Conservation (phyloP, 2,113 vertebrate genomes). For the Zapus hudsonius region DNA sequence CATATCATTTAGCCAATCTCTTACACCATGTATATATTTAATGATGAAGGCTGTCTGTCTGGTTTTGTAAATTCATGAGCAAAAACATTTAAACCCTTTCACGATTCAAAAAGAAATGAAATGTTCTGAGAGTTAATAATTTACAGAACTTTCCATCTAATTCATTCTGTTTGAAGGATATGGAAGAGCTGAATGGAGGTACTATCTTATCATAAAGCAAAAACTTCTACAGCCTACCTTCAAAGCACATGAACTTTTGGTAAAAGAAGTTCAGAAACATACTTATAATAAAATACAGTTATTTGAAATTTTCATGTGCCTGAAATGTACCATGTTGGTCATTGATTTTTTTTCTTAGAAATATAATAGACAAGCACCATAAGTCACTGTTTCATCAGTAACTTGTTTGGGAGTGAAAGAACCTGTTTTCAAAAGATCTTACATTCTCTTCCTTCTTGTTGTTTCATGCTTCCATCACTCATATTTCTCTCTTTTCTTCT, state of each 20-base stretch:
- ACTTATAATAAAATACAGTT: not conserved
- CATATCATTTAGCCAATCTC: not conserved
- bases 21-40: not conserved
- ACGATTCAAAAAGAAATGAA: not conserved
- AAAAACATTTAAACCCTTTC: not conserved
- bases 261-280: constrained; percentile 10
- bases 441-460: too few relatives aligned
- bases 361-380: not conserved
- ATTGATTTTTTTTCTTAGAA: not conserved
- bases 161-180: not conserved
- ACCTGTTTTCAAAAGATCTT: too few relatives aligned
- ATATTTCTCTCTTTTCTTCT: too few relatives aligned
- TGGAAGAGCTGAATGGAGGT: not conserved
- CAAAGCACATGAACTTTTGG: not conserved
- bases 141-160: not conserved
- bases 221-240: not conserved
- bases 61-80: not conserved
- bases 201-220: not conserved
- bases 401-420: not conserved
- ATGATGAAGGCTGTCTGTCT: not conserved
- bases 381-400: not conserved
- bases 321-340: not conserved
- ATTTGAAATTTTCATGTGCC: not conserved
- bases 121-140: constrained; percentile 2
- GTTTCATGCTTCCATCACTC: too few relatives aligned